Conservation (phyloP, 2,113 vertebrate genomes). For the Dryoscopus gambensis region DNA sequence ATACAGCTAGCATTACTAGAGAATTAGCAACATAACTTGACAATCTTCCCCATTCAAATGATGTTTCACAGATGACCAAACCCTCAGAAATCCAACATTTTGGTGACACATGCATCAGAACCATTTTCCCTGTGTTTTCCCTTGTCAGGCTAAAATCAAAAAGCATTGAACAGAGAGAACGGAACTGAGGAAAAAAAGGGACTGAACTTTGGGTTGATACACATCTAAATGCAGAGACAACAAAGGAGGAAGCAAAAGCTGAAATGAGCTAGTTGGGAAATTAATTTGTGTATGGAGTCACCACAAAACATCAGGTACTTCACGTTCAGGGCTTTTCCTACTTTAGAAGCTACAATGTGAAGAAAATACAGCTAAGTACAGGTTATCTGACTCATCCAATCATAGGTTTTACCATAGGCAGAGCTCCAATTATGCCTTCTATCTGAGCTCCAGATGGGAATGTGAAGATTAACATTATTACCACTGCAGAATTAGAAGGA, state of each 20-base stretch:
- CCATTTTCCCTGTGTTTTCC: not conserved
- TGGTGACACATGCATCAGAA: not conserved
- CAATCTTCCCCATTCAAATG: not conserved
- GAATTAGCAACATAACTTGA: not conserved
- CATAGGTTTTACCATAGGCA: not conserved
- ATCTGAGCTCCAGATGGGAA: not conserved
- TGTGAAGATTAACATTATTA: not conserved
- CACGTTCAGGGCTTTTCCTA: not conserved
- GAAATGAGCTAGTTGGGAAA: not conserved
- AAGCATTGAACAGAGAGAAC: not conserved
- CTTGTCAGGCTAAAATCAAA: not conserved
- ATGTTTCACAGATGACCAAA: not conserved
- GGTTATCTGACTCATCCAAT: not conserved
- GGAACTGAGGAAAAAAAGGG: not conserved
- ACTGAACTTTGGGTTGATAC: not conserved
- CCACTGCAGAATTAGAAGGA: not conserved
- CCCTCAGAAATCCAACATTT: not conserved
- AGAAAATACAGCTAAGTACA: not conserved
- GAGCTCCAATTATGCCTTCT: not conserved
- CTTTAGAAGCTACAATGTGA: not conserved
- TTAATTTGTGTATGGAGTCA: not conserved
- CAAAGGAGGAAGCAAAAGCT: not conserved
- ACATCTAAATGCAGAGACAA: not conserved
- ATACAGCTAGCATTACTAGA: not conserved
- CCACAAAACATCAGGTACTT: not conserved